Percentiles rank a stretch among this genome's conserved stretches.
phyloP scores from a whole-genome alignment of 2,797 vertebrate genomes.

The Emydoidea blandingii region DNA sequence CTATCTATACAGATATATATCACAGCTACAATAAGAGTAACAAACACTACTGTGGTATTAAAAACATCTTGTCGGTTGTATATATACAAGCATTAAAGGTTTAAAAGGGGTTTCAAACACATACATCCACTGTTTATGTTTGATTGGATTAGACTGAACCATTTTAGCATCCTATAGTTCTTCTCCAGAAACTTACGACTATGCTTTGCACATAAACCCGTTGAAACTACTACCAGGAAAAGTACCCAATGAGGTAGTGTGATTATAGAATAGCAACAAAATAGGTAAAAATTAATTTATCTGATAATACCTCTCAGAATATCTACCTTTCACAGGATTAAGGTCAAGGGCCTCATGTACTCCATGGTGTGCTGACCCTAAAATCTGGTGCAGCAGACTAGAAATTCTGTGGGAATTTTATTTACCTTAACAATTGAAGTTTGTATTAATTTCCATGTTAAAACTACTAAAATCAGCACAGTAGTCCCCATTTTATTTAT shows the following conservation, averaged over 20 bases:
- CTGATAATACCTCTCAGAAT: too few relatives aligned
- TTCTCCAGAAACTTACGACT: not conserved
- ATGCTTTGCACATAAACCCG: not conserved
- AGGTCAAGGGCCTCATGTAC: too few relatives aligned
- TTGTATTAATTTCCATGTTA: slow-evolving; percentile 36
- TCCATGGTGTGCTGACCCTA: too few relatives aligned
- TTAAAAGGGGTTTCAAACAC: not conserved
- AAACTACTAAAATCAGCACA: slow-evolving; percentile 9
- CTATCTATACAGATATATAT: not conserved
- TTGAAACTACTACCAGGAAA: not conserved
- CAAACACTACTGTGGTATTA: not conserved
- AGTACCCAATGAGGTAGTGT: not conserved
- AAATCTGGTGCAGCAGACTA: too few relatives aligned
- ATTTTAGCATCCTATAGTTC: not conserved
- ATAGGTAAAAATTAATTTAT: too few relatives aligned
- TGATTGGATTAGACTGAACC: not conserved
- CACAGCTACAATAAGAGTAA: not conserved
- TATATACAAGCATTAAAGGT: too few relatives aligned
- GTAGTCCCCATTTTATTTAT: too few relatives aligned
- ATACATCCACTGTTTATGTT: not conserved
- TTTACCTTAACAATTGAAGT: slow-evolving; percentile 1
- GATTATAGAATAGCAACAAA: not conserved
- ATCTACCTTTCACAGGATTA: too few relatives aligned
- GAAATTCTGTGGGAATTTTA: too few relatives aligned
- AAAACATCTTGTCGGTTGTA: not conserved